These are phyloP conservation scores for Buphagus erythrorhynchus DNA, from an alignment of 2,797 vertebrate species.

Conservation along the genomic window DNA sequence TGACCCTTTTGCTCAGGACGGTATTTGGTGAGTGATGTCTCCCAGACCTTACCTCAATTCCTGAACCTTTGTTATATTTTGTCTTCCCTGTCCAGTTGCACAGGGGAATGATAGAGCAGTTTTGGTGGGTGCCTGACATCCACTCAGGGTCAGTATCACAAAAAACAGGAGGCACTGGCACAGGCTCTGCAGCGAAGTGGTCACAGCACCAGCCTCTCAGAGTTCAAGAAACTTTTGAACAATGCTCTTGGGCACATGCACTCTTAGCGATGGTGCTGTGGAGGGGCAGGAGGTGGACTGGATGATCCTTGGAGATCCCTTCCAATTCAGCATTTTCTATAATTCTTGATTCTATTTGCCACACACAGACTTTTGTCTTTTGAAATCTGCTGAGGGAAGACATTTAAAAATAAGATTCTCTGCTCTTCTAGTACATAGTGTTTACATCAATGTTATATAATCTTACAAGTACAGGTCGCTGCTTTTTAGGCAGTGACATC, in stretches of 20 bases:
- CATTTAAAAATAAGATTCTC: background rate
- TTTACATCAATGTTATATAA: background rate
- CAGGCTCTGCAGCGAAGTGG: background rate
- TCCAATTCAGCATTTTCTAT: background rate
- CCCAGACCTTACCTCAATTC: background rate
- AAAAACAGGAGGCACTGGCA: background rate
- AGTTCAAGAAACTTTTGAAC: background rate
- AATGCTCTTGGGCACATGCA: background rate
- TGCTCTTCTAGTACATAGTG: background rate
- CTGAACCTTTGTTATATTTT: background rate
- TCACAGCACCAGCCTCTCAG: background rate
- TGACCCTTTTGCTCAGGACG: background rate
- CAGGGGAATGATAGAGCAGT: too few species aligned
- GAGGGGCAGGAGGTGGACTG: too few species aligned
- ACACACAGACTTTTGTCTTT: background rate
- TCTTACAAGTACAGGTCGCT: background rate
- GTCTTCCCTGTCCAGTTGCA: too few species aligned
- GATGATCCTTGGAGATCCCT: background rate
- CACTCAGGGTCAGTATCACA: background rate
- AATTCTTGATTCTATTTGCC: background rate
- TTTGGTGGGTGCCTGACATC: background rate
- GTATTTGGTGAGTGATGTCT: background rate
- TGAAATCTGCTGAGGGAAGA: background rate
- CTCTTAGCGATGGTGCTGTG: background rate
- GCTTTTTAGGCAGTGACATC: background rate